A percentile compares a stretch with the other conserved stretches of the same genome.
Evolutionary conservation across 2,113 vertebrate genomes (phyloP).

Genomic region (Eretmochelys imbricata): DNA sequence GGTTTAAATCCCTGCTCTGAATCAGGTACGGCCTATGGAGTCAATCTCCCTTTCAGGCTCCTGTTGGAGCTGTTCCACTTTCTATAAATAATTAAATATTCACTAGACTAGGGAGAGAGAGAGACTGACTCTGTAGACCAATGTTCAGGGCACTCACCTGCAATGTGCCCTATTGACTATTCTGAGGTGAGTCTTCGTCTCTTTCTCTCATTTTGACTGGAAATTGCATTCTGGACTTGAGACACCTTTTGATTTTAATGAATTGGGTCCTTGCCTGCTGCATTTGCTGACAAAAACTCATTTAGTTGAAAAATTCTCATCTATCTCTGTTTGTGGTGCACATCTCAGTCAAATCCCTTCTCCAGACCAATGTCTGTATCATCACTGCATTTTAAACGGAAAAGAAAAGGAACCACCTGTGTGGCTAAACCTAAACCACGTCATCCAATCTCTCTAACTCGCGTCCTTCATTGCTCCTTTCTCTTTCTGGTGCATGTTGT

Average conservation of each 20-base stretch:
- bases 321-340: too few species aligned
- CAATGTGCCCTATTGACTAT: too few species aligned
- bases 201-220: too few species aligned
- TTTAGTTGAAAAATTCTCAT: too few species aligned
- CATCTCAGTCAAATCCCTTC: background rate
- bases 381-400: background rate
- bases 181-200: too few species aligned
- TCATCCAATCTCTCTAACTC: background rate
- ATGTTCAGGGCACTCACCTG: too few species aligned
- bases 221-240: too few species aligned
- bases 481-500: background rate
- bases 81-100: background rate
- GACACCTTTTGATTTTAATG: too few species aligned
- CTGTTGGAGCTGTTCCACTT: background rate
- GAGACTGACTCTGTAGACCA: background rate
- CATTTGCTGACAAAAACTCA: too few species aligned
- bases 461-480: background rate
- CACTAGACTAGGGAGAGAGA: background rate
- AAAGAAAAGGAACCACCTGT: background rate
- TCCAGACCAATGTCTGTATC: background rate
- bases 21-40: background rate
- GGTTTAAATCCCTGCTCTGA: background rate
- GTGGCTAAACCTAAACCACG: background rate
- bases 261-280: too few species aligned
- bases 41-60: background rate